Evolutionary conservation across 1,140 invertebrate species (phyloP).

Genomic region (Trinorchestia longiramus): DNA sequence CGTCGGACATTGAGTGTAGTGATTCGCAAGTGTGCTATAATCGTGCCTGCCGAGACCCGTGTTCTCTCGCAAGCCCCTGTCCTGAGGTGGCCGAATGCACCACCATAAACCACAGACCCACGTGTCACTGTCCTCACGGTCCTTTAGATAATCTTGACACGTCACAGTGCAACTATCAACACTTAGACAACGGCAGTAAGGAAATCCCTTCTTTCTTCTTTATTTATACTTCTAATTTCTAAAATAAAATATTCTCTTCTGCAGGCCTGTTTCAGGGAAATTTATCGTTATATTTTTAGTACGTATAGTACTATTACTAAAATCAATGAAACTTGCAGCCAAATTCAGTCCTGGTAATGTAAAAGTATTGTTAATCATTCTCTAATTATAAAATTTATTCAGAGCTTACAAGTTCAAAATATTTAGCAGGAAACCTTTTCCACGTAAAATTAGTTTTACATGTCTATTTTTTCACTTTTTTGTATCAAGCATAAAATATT

Average conservation of each 20-base stretch:
- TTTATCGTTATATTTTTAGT: neutral
- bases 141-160: slow-evolving; percentile 58
- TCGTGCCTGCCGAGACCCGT: slow-evolving; percentile 68
- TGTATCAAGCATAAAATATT: neutral
- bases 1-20: slow-evolving; percentile 68
- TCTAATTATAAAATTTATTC: neutral
- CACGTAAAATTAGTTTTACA: neutral
- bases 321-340: neutral
- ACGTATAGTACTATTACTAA: neutral
- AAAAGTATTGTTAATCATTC: neutral
- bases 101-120: slow-evolving; percentile 67
- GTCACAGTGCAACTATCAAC: neutral
- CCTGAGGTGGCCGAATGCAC: slow-evolving; percentile 68
- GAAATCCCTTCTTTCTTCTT: neutral
- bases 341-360: neutral
- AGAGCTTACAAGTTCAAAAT: neutral
- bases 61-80: slow-evolving; percentile 68
- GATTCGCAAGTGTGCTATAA: slow-evolving; percentile 68
- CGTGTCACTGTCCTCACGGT: slow-evolving; percentile 68
- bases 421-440: neutral
- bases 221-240: neutral
- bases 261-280: neutral
- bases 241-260: neutral
- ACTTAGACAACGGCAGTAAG: slow-evolving; percentile 14
- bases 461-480: neutral